Evolutionary conservation across 2,113 vertebrate genomes (phyloP).

Genomic region (Bombycilla garrulus): DNA sequence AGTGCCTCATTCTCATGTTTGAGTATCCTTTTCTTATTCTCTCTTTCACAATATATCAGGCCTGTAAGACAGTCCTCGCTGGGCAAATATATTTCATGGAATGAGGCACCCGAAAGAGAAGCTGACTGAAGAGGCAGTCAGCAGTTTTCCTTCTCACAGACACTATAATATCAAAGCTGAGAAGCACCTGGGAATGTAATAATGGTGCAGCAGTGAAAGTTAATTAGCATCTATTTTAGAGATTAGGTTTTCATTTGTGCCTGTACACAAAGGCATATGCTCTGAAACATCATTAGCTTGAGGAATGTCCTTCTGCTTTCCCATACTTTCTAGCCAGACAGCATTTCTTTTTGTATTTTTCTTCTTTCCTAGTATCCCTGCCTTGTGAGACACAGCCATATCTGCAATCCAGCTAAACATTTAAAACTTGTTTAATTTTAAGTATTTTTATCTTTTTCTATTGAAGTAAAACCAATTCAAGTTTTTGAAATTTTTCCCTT

Average conservation of each 20-base stretch:
- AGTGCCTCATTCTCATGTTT: background rate
- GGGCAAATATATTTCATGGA: background rate
- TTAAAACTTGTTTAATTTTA: background rate
- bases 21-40: background rate
- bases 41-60: background rate
- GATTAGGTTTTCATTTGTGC: background rate
- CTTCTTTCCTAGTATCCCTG: background rate
- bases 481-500: background rate
- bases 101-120: background rate
- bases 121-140: background rate
- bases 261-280: background rate
- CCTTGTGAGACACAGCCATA: background rate
- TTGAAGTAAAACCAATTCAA: background rate
- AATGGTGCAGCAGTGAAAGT: background rate
- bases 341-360: background rate
- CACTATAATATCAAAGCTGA: accelerated
- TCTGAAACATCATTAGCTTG: background rate
- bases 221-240: background rate
- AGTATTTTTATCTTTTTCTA: background rate
- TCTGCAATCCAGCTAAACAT: background rate
- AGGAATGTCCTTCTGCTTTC: background rate
- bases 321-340: background rate
- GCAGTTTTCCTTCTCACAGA: background rate
- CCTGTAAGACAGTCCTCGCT: background rate
- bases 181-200: background rate